phyloP scores from a whole-genome alignment of 2,888 invertebrate species.

The Pecten maximus region DNA sequence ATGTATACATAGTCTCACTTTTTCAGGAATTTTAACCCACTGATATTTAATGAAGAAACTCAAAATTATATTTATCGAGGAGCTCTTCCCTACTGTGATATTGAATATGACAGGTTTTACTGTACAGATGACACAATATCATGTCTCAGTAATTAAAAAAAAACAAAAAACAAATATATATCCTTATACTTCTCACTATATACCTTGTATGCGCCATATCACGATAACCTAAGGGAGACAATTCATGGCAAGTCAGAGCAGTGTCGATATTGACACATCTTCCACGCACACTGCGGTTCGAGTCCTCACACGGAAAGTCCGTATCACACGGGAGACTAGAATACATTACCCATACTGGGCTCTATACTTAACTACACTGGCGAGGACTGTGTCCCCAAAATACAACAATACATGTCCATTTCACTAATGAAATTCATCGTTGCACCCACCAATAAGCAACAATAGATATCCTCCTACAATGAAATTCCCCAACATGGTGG shows the following conservation, averaged over 20 bases:
- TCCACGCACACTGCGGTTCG: background rate
- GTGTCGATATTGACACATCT: background rate
- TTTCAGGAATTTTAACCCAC: too few relatives aligned
- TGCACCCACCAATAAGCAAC: background rate
- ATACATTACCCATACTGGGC: background rate
- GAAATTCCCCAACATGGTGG: background rate
- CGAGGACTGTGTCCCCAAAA: background rate
- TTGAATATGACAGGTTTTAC: background rate
- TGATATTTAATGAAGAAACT: too few relatives aligned
- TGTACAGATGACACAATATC: background rate
- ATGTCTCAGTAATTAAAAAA: conserved; percentile 5
- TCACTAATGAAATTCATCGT: background rate
- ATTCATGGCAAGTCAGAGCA: conserved; percentile 33
- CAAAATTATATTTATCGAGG: too few relatives aligned
- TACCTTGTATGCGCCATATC: conserved; percentile 8
- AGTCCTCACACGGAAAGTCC: background rate
- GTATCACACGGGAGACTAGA: background rate
- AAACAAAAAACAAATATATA: background rate
- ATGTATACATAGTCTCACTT: too few relatives aligned
- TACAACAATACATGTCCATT: conserved; percentile 10
- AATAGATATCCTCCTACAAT: background rate
- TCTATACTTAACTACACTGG: background rate
- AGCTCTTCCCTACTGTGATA: too few relatives aligned
- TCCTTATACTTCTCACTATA: background rate
- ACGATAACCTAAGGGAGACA: conserved; percentile 7